These are phyloP conservation scores for Napeogenes inachia DNA, from an alignment of 2,888 invertebrate genomes.

Conservation along the genomic window DNA sequence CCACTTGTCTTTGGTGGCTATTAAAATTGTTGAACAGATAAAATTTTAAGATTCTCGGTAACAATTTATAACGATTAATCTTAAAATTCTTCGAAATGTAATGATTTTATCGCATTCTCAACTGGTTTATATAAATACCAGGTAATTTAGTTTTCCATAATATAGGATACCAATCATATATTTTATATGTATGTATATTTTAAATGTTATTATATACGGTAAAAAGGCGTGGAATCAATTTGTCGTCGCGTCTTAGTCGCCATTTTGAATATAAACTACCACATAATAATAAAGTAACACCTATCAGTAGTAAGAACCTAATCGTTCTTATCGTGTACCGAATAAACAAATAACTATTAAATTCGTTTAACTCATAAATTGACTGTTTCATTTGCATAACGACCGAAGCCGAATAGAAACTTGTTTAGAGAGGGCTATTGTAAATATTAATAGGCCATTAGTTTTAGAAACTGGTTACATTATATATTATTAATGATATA, in stretches of 20 bases:
- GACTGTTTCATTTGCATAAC: constrained; percentile 46
- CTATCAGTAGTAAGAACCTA: constrained; percentile 53
- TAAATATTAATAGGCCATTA: neutral
- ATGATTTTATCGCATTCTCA: constrained; percentile 11
- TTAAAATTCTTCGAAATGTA: constrained; percentile 16
- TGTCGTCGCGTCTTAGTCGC: constrained; percentile 28
- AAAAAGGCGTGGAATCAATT: constrained; percentile 30
- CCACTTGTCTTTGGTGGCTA: constrained; percentile 28
- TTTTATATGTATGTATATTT: neutral
- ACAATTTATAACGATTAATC: constrained; percentile 40
- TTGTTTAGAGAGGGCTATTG: constrained; percentile 52
- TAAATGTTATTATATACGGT: neutral
- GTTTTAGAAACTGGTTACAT: constrained; percentile 3
- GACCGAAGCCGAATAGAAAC: constrained; percentile 32
- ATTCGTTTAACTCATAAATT: constrained; percentile 66
- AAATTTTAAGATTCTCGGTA: constrained; percentile 46
- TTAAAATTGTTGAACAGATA: constrained; percentile 40
- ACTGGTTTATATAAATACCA: constrained; percentile 9
- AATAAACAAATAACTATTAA: constrained; percentile 67
- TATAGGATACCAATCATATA: constrained; percentile 2
- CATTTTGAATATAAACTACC: constrained; percentile 46
- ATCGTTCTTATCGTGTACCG: constrained; percentile 57
- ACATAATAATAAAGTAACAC: constrained; percentile 26
- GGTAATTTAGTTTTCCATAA: constrained; percentile 1
- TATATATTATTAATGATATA: neutral